These are phyloP conservation scores for Xenopus borealis DNA, from an alignment of 2,113 vertebrate genomes.

Conservation along the genomic window DNA sequence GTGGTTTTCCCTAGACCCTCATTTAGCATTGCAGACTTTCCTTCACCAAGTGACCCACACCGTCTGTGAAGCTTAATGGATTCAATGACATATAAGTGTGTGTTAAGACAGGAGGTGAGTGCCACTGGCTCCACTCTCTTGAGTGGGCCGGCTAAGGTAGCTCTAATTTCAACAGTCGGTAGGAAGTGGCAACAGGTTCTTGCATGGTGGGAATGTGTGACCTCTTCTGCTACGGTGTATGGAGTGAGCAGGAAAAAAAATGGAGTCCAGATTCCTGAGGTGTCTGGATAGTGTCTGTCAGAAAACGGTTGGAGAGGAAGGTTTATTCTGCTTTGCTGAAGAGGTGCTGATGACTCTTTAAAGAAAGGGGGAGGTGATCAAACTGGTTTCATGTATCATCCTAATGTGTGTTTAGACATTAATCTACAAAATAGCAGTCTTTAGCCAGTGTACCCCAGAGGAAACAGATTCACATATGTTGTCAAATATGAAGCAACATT, in stretches of 20 bases:
- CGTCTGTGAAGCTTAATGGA: constrained; percentile 48
- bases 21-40: constrained; percentile 44
- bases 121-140: constrained; percentile 70
- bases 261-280: constrained; percentile 65
- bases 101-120: constrained; percentile 55
- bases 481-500: too few relatives aligned
- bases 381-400: neutral
- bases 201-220: constrained; percentile 54
- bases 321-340: constrained; percentile 42
- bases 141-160: constrained; percentile 61
- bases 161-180: constrained; percentile 65
- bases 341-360: constrained; percentile 18
- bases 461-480: too few relatives aligned
- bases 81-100: constrained; percentile 49
- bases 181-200: constrained; percentile 64
- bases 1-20: constrained; percentile 29
- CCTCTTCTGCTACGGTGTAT: constrained; percentile 30
- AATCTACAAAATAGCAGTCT: neutral
- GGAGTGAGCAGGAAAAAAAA: constrained; percentile 19
- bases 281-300: constrained; percentile 71
- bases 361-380: constrained; percentile 22
- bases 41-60: constrained; percentile 56
- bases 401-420: neutral
- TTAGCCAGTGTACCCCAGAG: too few relatives aligned
- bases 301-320: constrained; percentile 47